Conservation (phyloP, 2,797 vertebrate species). For the Spheniscus humboldti region DNA sequence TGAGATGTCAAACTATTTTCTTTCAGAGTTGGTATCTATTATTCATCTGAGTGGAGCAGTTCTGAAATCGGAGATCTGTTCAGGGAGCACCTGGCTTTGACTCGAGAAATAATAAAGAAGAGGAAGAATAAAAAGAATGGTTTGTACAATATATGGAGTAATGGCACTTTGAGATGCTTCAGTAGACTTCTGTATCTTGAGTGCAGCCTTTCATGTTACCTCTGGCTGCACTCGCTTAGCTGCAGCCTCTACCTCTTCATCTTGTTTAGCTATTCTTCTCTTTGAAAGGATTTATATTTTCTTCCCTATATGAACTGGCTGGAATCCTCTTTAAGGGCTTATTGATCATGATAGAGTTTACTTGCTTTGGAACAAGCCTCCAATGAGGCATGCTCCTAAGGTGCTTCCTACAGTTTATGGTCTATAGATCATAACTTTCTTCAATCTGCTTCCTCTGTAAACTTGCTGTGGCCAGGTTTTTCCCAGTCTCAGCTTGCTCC, state of each 20-base stretch:
- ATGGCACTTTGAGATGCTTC: background rate
- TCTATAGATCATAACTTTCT: background rate
- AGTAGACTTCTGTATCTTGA: background rate
- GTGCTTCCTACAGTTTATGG: background rate
- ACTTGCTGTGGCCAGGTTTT: background rate
- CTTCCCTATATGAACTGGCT: background rate
- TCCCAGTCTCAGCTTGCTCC: background rate
- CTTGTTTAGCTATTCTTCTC: background rate
- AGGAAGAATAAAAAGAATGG: background rate
- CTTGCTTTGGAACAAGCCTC: slow-evolving; percentile 18
- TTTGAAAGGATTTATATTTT: background rate
- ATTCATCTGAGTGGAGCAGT: background rate
- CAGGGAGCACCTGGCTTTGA: background rate
- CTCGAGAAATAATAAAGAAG: background rate
- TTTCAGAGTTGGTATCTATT: background rate
- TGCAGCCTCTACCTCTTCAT: background rate
- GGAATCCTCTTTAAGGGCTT: background rate
- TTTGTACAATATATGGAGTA: background rate
- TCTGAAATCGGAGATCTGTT: background rate
- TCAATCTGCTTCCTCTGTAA: background rate
- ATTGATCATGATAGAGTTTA: background rate
- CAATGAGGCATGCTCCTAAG: fast-evolving
- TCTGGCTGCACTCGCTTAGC: slow-evolving; percentile 2
- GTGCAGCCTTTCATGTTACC: background rate
- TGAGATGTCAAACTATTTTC: background rate